Evolutionary conservation across 1,140 invertebrate genomes (phyloP).

Genomic region (Ganaspis sp.): DNA sequence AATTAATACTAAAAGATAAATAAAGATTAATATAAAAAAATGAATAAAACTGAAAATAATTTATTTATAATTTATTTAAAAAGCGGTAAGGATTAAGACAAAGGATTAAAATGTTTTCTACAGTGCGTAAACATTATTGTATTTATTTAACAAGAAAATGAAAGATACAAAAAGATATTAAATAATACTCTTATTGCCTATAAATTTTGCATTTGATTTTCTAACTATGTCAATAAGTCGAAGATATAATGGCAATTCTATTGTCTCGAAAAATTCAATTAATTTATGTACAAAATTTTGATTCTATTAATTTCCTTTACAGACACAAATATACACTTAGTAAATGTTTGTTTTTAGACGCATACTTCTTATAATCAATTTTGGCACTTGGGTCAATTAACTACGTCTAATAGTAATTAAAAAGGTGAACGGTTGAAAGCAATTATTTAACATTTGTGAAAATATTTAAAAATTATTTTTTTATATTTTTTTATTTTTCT

Average conservation of each 20-base stretch:
- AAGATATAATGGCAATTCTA: neutral
- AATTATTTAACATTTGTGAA: too few species aligned
- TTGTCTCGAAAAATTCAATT: neutral
- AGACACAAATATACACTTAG: slow-evolving; percentile 24
- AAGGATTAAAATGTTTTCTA: neutral
- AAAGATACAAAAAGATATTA: slow-evolving; percentile 24
- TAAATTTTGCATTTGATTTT: slow-evolving; percentile 19
- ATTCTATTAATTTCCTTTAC: neutral
- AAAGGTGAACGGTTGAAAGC: slow-evolving; percentile 22
- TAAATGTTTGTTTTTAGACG: slow-evolving; percentile 26
- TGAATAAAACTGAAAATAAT: neutral
- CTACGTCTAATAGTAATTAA: slow-evolving; percentile 14
- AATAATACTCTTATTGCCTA: neutral
- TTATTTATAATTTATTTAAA: too few species aligned
- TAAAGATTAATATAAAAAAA: too few species aligned
- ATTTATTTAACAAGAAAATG: slow-evolving; percentile 29
- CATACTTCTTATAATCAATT: slow-evolving; percentile 26
- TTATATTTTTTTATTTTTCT: too few species aligned
- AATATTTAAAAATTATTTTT: too few species aligned
- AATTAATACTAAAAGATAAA: too few species aligned
- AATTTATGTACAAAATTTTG: slow-evolving; percentile 24
- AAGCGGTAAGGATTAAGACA: too few species aligned
- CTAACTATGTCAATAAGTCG: neutral
- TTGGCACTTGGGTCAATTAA: slow-evolving; percentile 28
- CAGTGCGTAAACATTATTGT: slow-evolving; percentile 2